Conservation (phyloP, 2,888 invertebrate genomes). For the Clivina fossor region DNA sequence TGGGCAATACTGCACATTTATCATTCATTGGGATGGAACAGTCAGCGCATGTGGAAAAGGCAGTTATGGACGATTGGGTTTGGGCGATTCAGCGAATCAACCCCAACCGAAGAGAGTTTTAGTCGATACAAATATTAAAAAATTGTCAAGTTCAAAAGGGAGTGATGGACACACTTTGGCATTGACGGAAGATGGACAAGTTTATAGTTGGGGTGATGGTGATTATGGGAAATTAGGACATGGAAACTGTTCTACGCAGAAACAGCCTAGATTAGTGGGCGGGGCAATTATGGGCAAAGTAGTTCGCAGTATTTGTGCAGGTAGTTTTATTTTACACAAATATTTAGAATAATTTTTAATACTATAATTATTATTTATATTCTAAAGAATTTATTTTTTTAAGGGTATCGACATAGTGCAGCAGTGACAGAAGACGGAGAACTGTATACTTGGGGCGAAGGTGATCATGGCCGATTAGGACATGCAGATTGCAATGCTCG, state of each 20-base stretch:
- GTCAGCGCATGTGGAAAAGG: constrained; percentile 65
- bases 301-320: constrained; percentile 58
- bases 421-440: constrained; percentile 60
- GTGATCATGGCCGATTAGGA: constrained; percentile 59
- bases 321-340: constrained; percentile 43
- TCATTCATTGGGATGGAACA: constrained; percentile 60
- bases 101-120: constrained; percentile 58
- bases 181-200: constrained; percentile 56
- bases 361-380: constrained; percentile 9
- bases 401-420: constrained; percentile 60
- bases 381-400: constrained; percentile 36
- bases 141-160: constrained; percentile 60
- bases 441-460: constrained; percentile 62
- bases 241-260: constrained; percentile 57
- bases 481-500: constrained; percentile 63
- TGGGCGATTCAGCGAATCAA: constrained; percentile 65
- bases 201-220: constrained; percentile 63
- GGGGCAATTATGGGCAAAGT: constrained; percentile 54
- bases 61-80: constrained; percentile 64
- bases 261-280: constrained; percentile 58
- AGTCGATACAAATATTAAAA: constrained; percentile 57
- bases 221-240: constrained; percentile 62
- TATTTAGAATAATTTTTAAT: background rate
- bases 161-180: constrained; percentile 62
- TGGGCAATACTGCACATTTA: constrained; percentile 66